Conservation (phyloP, 2,797 vertebrate species). For the Gymnothorax javanicus region DNA sequence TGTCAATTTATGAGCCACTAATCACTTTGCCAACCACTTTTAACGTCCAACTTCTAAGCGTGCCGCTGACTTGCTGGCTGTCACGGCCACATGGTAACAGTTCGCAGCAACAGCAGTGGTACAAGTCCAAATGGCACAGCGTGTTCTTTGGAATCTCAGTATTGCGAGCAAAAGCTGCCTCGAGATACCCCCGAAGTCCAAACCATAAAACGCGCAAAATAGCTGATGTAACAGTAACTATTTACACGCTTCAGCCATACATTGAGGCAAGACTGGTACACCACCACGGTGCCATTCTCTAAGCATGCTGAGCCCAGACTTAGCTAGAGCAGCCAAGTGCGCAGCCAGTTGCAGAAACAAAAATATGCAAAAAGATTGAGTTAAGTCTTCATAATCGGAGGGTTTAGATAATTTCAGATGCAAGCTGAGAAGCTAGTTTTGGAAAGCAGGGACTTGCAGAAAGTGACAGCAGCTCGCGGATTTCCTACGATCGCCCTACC, state of each 20-base stretch:
- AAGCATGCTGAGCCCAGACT: not conserved
- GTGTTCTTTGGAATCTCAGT: not conserved
- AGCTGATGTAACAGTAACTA: conserved; percentile 27
- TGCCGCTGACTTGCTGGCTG: not conserved
- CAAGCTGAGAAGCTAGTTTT: not conserved
- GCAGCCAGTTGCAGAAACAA: not conserved
- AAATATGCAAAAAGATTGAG: not conserved
- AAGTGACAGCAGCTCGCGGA: not conserved
- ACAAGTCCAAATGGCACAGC: not conserved
- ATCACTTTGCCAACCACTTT: not conserved
- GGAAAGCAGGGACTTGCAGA: not conserved
- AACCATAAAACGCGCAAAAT: conserved; percentile 5
- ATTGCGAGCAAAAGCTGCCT: not conserved
- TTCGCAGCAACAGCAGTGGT: not conserved
- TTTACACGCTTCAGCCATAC: not conserved
- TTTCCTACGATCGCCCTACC: conserved; percentile 47
- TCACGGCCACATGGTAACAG: not conserved
- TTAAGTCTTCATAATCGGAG: not conserved
- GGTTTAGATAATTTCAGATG: not conserved
- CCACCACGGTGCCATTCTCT: not conserved
- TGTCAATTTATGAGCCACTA: not conserved
- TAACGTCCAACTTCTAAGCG: not conserved
- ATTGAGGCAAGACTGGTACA: not conserved
- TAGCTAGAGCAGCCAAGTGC: not conserved
- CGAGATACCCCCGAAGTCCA: not conserved